phyloP scores from a whole-genome alignment of 1,140 invertebrate species.

The Chionoecetes opilio region DNA sequence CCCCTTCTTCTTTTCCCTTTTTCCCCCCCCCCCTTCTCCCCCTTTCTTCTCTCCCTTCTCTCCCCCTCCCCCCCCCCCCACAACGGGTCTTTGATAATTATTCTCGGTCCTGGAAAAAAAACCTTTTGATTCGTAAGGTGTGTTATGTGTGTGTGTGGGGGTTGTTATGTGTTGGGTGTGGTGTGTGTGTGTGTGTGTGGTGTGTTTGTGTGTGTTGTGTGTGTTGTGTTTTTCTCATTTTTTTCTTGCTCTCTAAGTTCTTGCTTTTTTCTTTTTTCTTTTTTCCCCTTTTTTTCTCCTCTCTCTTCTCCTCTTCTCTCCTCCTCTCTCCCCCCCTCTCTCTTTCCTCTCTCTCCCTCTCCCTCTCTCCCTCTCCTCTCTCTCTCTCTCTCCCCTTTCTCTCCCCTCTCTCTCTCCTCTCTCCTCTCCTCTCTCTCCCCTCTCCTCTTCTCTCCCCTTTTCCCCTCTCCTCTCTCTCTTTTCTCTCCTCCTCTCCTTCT shows the following conservation, averaged over 20 bases:
- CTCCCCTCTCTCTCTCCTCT: constrained; percentile 34
- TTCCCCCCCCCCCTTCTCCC: background rate
- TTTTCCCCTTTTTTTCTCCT: too few species aligned
- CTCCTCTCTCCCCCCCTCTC: constrained; percentile 49
- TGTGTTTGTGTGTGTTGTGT: constrained; percentile 11
- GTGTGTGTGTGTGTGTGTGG: background rate
- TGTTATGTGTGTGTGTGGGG: background rate
- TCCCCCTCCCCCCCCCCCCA: background rate
- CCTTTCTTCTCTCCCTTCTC: background rate
- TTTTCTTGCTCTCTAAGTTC: too few species aligned
- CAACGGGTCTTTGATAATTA: background rate
- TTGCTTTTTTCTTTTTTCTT: too few species aligned
- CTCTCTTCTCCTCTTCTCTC: background rate
- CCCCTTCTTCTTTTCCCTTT: background rate
- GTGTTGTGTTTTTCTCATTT: too few species aligned
- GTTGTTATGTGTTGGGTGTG: too few species aligned
- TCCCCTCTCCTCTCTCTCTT: background rate
- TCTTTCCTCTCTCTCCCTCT: constrained; percentile 53
- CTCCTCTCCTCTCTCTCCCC: background rate
- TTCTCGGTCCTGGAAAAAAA: too few species aligned
- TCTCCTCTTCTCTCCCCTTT: background rate
- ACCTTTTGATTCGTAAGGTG: too few species aligned
- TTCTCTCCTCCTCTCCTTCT: constrained; percentile 20
- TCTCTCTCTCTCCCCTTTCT: constrained; percentile 44
- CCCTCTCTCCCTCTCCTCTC: constrained; percentile 56